Percentiles rank a stretch among this genome's conserved stretches.
Conservation (phyloP, 2,888 invertebrate genomes). For the Bellardia pandia region DNA sequence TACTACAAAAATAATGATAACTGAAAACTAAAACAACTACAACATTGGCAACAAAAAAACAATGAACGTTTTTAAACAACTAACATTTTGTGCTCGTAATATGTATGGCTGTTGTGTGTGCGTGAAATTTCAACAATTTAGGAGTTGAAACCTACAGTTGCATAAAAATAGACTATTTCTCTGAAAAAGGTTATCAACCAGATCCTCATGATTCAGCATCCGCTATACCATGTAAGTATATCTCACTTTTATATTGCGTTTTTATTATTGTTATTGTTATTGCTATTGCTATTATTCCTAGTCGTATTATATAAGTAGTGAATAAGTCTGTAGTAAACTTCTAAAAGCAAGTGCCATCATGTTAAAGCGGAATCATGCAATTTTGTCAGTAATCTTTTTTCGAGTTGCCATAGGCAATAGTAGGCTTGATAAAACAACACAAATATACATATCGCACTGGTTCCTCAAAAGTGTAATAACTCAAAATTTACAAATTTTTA, state of each 20-base stretch:
- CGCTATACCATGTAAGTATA: conserved; percentile 95
- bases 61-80: conserved; percentile 22
- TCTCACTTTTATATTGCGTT: not conserved
- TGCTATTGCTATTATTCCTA: conserved; percentile 1
- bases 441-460: too few relatives aligned
- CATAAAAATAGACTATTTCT: conserved; percentile 94
- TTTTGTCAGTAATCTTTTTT: conserved; percentile 14
- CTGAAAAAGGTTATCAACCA: conserved; percentile 93
- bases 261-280: not conserved
- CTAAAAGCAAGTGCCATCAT: conserved; percentile 18
- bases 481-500: too few relatives aligned
- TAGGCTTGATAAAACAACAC: too few relatives aligned
- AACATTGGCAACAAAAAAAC: conserved; percentile 2
- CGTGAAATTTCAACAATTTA: conserved; percentile 55
- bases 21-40: conserved; percentile 48
- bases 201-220: conserved; percentile 96
- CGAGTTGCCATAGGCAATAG: not conserved
- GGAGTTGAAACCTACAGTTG: conserved; percentile 85
- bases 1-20: conserved; percentile 63
- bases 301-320: not conserved
- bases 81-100: conserved; percentile 13
- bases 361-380: not conserved
- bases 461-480: too few relatives aligned
- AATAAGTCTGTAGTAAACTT: conserved; percentile 26
- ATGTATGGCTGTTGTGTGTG: not conserved